Evolutionary conservation across 2,888 invertebrate genomes (phyloP), one percentile per base, ranked within the genome.

Genomic region (Chymomyza amoena): DNA sequence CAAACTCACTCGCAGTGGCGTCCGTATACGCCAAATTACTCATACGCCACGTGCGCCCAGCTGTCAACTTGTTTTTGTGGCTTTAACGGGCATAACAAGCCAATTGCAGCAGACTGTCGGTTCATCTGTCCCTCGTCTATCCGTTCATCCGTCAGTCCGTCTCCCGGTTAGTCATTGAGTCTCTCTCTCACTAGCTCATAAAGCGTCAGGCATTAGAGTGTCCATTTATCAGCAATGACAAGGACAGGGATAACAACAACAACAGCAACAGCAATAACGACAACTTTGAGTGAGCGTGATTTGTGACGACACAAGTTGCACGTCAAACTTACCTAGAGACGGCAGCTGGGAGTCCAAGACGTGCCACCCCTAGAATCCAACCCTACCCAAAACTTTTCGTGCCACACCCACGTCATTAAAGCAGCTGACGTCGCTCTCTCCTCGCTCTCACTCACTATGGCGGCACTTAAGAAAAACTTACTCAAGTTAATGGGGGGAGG

Each of bases 241-340:
- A 64, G 50, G 5, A 50, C 65, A 13, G 20, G 45, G 9, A 59
- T 68, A 74, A 20, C 28, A 62, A 52, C 36, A 68, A 70, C 75
- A 69, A 66, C 72, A 70, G 10, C 25, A 45, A 13, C 13, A 13
- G 2, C 39, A 39, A 39, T 6, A 39, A 5, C 6, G 10, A 10
- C 39, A 10, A 59, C 28, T 32, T 16, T 18, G 2, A 70, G 73
- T 80, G 79, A 76, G 71, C 77, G 87, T 83, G 87, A 84, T 87
- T 87, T 84, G 81, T 79, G 74, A 71, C 69, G 68, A 59, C 74
- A 57, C 15, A 20, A 1, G 39, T 45, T 45, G 39, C 39, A 45
- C 39, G 6, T 45, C 39, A 45, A 45, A 32, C 32, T 32, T 32
- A 32, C 32, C 39, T 45, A 4, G 39, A 7, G 39, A 45, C 13